These are phyloP conservation scores for Nestor notabilis DNA, from an alignment of 2,113 vertebrate species.

Conservation along the genomic window DNA sequence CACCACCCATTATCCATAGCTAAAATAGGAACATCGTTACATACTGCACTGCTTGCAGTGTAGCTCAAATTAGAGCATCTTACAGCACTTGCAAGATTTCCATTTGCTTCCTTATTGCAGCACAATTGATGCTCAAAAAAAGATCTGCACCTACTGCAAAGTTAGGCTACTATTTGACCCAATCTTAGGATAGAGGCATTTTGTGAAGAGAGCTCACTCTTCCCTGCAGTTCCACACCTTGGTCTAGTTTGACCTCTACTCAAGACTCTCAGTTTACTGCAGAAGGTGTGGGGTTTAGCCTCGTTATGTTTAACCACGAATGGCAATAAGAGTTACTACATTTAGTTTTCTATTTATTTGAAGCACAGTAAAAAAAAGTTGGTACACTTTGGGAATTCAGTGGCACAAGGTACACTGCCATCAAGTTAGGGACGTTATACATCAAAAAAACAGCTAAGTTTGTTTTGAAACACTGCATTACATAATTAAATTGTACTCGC, in stretches of 20 bases:
- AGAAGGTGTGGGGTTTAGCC: slow-evolving; percentile 61
- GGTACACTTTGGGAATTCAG: slow-evolving; percentile 91
- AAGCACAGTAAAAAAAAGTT: slow-evolving; percentile 86
- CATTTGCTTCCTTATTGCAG: slow-evolving; percentile 52
- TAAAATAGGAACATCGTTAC: slow-evolving; percentile 40
- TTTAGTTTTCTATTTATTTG: slow-evolving; percentile 90
- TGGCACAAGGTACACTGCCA: slow-evolving; percentile 95
- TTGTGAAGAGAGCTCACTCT: neutral
- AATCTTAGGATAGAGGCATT: slow-evolving; percentile 22
- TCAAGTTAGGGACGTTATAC: slow-evolving; percentile 85
- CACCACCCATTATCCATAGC: slow-evolving; percentile 48
- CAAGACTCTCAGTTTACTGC: slow-evolving; percentile 13
- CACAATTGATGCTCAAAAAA: slow-evolving; percentile 50
- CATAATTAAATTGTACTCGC: slow-evolving; percentile 81
- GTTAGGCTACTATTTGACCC: neutral
- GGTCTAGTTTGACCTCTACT: neutral
- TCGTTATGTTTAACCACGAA: slow-evolving; percentile 71
- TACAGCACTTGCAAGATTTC: slow-evolving; percentile 32
- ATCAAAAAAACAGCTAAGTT: slow-evolving; percentile 78
- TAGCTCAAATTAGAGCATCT: slow-evolving; percentile 25
- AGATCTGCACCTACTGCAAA: slow-evolving; percentile 18
- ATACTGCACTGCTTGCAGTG: slow-evolving; percentile 70
- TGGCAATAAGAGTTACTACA: slow-evolving; percentile 77
- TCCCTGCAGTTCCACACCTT: slow-evolving; percentile 1
- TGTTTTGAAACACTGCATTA: slow-evolving; percentile 82